A percentile compares a stretch with the other conserved stretches of the same genome.
Conservation (phyloP, 1,140 invertebrate genomes). For the honey bee (Apis mellifera) region DNA sequence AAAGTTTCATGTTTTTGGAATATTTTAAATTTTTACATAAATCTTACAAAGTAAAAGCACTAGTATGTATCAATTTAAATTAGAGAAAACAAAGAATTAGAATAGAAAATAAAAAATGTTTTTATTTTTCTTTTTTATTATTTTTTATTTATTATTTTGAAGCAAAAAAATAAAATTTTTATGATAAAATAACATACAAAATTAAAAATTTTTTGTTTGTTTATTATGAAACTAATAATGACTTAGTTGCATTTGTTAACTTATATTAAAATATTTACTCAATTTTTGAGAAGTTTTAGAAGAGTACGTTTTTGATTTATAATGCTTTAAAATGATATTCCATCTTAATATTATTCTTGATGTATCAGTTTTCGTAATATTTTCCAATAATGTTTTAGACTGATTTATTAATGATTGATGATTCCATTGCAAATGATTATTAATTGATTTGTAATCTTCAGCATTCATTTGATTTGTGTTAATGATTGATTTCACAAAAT, state of each 20-base stretch:
- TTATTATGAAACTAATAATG: background rate
- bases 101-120: background rate
- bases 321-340: conserved; percentile 28
- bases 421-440: background rate
- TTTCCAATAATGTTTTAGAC: background rate
- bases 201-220: background rate
- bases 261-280: background rate
- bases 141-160: background rate
- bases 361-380: background rate
- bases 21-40: too few species aligned
- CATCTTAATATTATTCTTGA: conserved; percentile 9
- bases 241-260: background rate
- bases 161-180: background rate
- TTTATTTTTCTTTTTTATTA: background rate
- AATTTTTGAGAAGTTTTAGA: background rate
- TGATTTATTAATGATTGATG: background rate
- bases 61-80: too few species aligned
- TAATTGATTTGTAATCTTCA: background rate
- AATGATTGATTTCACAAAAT: background rate
- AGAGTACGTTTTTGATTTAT: background rate
- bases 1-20: too few species aligned
- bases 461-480: background rate
- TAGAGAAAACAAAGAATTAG: too few species aligned
- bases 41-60: too few species aligned
- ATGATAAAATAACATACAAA: background rate